Evolutionary conservation across 2,113 vertebrate genomes (phyloP), one percentile per base, ranked within the genome.

Genomic region (Epinephelus moara): DNA sequence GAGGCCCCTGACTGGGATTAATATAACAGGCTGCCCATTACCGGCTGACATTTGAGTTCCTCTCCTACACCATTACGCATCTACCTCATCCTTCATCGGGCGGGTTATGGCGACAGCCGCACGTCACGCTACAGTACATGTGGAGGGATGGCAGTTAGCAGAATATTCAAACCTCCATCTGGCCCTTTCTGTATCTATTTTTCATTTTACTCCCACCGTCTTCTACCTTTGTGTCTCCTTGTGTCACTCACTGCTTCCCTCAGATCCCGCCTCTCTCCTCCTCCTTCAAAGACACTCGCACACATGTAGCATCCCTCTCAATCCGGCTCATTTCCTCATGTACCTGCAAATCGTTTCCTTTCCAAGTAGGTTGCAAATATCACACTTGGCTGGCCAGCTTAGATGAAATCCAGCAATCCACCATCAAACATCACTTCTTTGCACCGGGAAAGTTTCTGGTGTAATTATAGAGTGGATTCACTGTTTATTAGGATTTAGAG

Each of bases 1-100:
- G 82, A 92, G 86, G 75, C 86, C 90, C 85, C 86, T 91, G 89
- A 87, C 91, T 88, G 85, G 81, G 90, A 88, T 88, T 91, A 87
- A 87, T 91, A 82, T 79, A 91, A 91, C 87, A 91, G 82, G 71
- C 81, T 83, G 75, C 80, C 55, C 53, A 70, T 84, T 88, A 84
- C 87, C 64, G 42, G 81, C 80, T 90, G 88, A 92, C 92, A 89
- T 92, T 89, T 90, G 70, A 89, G 84, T 84, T 79, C 78, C 64
- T 77, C 88, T 82, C 52, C 78, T 56, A 78, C 37, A 55, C 68
- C 83, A 60, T 37, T 64, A 73, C 50, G 53, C 73, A 75, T 72
- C 72, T 76, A 78, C 63, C 66, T 82, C 62, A 7, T 77, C 63
- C 72, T 47, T 85, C 62, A 73, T 27, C 3, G 1, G 27, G 47